Conservation (phyloP, 1,140 invertebrate genomes). For the Thrips palmi region DNA sequence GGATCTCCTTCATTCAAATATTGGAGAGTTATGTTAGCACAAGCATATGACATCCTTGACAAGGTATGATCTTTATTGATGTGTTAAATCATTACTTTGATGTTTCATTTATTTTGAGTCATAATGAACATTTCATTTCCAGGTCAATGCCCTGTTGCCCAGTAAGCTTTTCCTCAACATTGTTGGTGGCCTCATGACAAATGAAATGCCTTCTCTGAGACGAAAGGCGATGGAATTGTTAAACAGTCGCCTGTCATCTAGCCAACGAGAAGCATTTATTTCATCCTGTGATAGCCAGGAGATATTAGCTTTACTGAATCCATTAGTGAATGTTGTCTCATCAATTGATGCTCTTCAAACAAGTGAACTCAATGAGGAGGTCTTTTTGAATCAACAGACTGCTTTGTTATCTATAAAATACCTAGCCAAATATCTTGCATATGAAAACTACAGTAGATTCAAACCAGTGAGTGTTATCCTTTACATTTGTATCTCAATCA, state of each 20-base stretch:
- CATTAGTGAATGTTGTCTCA: constrained; percentile 40
- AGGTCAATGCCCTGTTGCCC: constrained; percentile 53
- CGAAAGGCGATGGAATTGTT: constrained; percentile 68
- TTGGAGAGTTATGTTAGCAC: constrained; percentile 58
- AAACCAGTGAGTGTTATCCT: constrained; percentile 24
- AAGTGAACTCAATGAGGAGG: constrained; percentile 19
- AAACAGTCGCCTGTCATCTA: constrained; percentile 54
- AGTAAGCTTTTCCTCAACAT: constrained; percentile 58
- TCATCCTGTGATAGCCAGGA: constrained; percentile 18
- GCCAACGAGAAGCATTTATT: constrained; percentile 24
- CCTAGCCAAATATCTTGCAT: constrained; percentile 46
- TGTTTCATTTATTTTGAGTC: constrained; percentile 10
- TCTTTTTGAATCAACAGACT: constrained; percentile 49
- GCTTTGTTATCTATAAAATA: constrained; percentile 65
- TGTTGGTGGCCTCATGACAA: constrained; percentile 44
- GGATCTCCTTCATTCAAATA: constrained; percentile 45
- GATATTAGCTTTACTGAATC: constrained; percentile 35
- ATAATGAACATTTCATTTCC: constrained; percentile 15
- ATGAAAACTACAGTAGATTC: constrained; percentile 40
- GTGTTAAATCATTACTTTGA: constrained; percentile 3
- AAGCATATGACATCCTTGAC: constrained; percentile 57
- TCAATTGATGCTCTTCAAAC: too few species aligned
- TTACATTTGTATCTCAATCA: too few species aligned
- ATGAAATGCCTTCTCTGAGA: constrained; percentile 46
- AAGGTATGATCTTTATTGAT: constrained; percentile 24